Percentiles rank a stretch among this genome's conserved stretches.
Evolutionary conservation across 2,888 invertebrate species (phyloP).

Genomic region (Julus scanicus): DNA sequence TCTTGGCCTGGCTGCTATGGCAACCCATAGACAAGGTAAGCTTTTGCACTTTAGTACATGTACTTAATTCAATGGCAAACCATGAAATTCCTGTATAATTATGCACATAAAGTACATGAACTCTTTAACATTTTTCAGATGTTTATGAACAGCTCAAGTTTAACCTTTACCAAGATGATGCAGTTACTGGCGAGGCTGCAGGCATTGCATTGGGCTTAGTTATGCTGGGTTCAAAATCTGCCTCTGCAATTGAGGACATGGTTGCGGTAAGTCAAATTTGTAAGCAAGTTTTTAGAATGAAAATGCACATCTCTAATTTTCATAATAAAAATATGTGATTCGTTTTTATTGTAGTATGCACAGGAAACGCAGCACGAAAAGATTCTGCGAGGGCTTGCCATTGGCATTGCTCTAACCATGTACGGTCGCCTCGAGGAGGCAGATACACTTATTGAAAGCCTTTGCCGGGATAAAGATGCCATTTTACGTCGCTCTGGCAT

Average conservation of each 20-base stretch:
- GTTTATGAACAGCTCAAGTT: constrained; percentile 97
- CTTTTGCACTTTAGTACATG: not conserved
- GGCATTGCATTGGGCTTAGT: constrained; percentile 99
- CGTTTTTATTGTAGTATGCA: constrained; percentile 75
- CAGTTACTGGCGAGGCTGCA: constrained; percentile 98
- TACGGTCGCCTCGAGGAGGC: constrained; percentile 97
- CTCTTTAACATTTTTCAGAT: constrained; percentile 69
- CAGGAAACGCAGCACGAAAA: constrained; percentile 98
- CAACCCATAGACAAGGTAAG: constrained; percentile 79
- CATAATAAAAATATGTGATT: not conserved
- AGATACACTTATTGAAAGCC: constrained; percentile 88
- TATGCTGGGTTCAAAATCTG: constrained; percentile 95
- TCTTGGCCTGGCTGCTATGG: constrained; percentile 97
- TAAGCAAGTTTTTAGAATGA: not conserved
- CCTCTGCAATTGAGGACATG: constrained; percentile 92
- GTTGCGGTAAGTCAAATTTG: constrained; percentile 74
- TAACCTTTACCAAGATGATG: constrained; percentile 97
- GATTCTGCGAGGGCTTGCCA: constrained; percentile 94
- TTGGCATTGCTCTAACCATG: constrained; percentile 96
- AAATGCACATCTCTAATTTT: not conserved
- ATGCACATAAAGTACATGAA: too few species aligned
- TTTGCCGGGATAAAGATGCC: constrained; percentile 93
- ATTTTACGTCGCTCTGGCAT: constrained; percentile 95
- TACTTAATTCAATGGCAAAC: not conserved
- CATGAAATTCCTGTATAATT: too few species aligned